Conservation (phyloP, 1,140 invertebrate species). For the Drosophila pandora region DNA sequence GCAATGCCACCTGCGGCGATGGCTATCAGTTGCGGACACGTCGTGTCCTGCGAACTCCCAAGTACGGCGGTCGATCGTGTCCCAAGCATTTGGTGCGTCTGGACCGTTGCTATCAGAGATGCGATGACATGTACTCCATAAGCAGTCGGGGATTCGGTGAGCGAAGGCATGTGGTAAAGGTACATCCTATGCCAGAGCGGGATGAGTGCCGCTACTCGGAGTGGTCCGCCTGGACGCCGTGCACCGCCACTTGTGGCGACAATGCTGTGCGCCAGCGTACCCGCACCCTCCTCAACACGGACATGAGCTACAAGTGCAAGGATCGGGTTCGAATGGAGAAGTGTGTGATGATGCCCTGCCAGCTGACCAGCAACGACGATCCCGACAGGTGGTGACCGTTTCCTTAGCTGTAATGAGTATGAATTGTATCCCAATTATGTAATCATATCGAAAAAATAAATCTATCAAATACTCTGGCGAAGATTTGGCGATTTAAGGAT, state of each 20-base stretch:
- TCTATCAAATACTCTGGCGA: constrained; percentile 7
- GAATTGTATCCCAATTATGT: constrained; percentile 26
- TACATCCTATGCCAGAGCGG: constrained; percentile 27
- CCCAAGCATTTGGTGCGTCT: constrained; percentile 85
- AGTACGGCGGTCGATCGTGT: constrained; percentile 89
- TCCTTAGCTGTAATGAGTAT: constrained; percentile 24
- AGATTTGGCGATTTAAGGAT: no score
- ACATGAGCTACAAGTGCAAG: constrained; percentile 78
- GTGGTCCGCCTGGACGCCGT: constrained; percentile 88
- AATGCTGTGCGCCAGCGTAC: constrained; percentile 75
- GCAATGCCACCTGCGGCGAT: constrained; percentile 86
- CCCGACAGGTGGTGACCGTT: constrained; percentile 53
- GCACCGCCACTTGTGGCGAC: constrained; percentile 86
- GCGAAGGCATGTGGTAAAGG: constrained; percentile 45
- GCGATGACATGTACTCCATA: constrained; percentile 78
- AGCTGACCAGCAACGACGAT: constrained; percentile 72
- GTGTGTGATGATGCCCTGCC: constrained; percentile 78
- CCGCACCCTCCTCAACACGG: constrained; percentile 73
- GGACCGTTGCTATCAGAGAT: constrained; percentile 78
- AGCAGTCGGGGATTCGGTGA: constrained; percentile 50
- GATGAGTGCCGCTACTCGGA: constrained; percentile 86
- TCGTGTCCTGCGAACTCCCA: constrained; percentile 85
- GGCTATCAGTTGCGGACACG: constrained; percentile 84
- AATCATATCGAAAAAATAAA: constrained; percentile 25
- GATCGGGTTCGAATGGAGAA: constrained; percentile 80